These are phyloP conservation scores for Urocolius indicus DNA, from an alignment of 2,113 vertebrate genomes.

Conservation along the genomic window DNA sequence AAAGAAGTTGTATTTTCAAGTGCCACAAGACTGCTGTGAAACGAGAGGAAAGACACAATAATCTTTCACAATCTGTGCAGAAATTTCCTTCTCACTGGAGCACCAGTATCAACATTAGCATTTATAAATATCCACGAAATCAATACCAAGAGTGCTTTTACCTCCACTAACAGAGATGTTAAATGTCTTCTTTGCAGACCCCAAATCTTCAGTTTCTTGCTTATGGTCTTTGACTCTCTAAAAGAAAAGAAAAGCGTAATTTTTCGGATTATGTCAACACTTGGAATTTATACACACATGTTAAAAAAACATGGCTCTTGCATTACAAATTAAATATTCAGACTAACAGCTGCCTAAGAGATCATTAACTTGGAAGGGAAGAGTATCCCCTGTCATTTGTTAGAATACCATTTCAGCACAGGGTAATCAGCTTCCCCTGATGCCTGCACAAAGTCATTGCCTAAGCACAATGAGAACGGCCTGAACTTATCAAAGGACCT, in stretches of 20 bases:
- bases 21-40: neutral
- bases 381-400: neutral
- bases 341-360: neutral
- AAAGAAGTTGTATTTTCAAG: neutral
- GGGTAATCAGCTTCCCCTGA: neutral
- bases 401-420: neutral
- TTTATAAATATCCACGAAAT: neutral
- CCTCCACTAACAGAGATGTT: conserved; percentile 87
- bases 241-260: neutral
- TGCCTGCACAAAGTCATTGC: neutral
- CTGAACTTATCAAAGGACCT: neutral
- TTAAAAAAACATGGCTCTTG: neutral
- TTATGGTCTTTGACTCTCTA: conserved; percentile 47
- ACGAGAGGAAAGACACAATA: neutral
- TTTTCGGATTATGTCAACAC: neutral
- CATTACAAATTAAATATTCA: neutral
- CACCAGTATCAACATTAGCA: neutral
- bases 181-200: conserved; percentile 71
- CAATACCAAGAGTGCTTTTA: neutral
- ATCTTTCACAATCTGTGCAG: neutral
- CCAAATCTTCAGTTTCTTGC: conserved; percentile 53
- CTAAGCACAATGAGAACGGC: neutral
- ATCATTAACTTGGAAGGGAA: neutral
- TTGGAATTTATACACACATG: neutral
- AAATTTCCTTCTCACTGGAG: neutral